Base-by-base conservation (phyloP, 2,113 vertebrate species). In the Pithys albifrons region DNA sequence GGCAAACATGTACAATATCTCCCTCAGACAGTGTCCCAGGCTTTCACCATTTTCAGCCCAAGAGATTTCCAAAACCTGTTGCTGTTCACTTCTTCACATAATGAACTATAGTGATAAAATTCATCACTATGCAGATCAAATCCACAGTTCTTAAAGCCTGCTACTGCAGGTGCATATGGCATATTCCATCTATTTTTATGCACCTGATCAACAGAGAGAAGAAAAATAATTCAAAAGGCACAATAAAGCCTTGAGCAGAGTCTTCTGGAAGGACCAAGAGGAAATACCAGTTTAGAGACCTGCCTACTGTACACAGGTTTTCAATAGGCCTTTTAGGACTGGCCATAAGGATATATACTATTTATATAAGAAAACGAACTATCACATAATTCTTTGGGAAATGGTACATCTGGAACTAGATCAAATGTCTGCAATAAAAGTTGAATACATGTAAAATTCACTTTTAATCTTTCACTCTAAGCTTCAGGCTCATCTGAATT, bases 381-480 rank as follows among this genome's bases (percentile, higher is more conserved):
- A 73, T 61, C 12, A 3, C 52, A 12, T 57, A 95, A 73, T 72
- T 91, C 19, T 76, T 73, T 70, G 8, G 45, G 73, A 79, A 89
- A 65, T 3, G 6, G 37, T 88, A 62, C 14, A 8, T 61, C 88
- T 95, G 85, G 46, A 93, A 93, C 22, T 11, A 70, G 37, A 96
- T 73, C n/a, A 95, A 91, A 96, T 77, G 22, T n/a, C 59, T 94
- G n/a, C 62, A 88, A 58, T 94, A 94, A 91, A 83, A 93, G 22
- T 28, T 70, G 71, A 88, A 93, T 52, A 46, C 46, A 70, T 66
- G 70, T 76, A 79, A 95, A 92, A 96, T 46, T 93, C 46, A 85
- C 49, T 37, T 87, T 94, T 94, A 93, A 54, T 10, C 4, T 73
- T 95, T 83, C 55, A 70, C 22, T 93, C 14, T 27, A 85, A 93